These are phyloP conservation scores for Heliocidaris tuberculata DNA, from an alignment of 35 echinoderm and acorn worm species.

Conservation along the genomic window DNA sequence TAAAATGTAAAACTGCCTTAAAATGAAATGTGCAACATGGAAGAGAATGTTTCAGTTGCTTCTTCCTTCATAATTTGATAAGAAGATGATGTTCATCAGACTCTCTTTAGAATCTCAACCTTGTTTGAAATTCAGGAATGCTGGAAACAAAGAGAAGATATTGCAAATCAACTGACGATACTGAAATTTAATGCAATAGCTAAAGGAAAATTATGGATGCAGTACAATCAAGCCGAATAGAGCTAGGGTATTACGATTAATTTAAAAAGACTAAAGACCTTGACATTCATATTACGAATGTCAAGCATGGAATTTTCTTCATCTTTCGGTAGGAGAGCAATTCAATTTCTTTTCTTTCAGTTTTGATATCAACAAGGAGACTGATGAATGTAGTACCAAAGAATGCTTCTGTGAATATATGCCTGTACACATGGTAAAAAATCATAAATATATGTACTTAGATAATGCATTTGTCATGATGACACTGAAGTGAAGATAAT, in stretches of 20 bases:
- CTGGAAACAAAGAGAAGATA: too few species aligned
- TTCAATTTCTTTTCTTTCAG: neutral
- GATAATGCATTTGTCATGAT: neutral
- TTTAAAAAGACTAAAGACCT: neutral
- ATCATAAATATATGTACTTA: too few species aligned
- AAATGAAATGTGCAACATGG: too few species aligned
- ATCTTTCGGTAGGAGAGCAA: neutral
- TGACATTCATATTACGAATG: neutral
- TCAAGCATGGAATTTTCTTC: neutral
- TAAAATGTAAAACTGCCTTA: too few species aligned
- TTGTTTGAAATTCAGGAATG: too few species aligned
- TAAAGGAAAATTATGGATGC: neutral
- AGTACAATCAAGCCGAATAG: neutral
- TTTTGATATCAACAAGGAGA: neutral
- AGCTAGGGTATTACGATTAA: neutral
- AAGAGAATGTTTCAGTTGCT: too few species aligned
- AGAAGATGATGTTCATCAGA: too few species aligned
- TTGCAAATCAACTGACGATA: too few species aligned
- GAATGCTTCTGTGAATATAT: too few species aligned
- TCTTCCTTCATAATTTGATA: too few species aligned
- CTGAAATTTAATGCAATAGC: neutral
- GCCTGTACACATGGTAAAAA: too few species aligned
- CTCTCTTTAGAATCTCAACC: too few species aligned
- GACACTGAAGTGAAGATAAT: neutral
- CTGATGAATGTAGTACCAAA: neutral